Evolutionary conservation across 2,888 invertebrate species (phyloP).

Genomic region (Ommatoiulus sabulosus): DNA sequence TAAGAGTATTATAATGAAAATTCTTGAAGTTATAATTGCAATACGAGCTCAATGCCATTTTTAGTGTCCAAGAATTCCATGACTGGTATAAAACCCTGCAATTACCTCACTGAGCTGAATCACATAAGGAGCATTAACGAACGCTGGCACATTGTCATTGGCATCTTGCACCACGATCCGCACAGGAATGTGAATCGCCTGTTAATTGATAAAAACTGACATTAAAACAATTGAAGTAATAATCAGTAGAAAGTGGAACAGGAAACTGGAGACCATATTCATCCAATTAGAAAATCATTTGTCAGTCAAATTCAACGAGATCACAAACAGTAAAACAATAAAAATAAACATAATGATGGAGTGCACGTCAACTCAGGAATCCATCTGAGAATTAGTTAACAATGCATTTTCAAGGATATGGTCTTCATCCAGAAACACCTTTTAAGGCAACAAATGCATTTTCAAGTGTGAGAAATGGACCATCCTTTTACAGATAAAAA

Average conservation of each 20-base stretch:
- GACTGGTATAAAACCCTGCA: background rate
- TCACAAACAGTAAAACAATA: conserved; percentile 13
- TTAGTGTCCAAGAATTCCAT: background rate
- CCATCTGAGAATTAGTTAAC: conserved; percentile 45
- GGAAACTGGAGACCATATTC: background rate
- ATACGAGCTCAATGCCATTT: no score
- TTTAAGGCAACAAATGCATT: background rate
- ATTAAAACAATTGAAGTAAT: conserved; percentile 31
- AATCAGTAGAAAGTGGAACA: conserved; percentile 16
- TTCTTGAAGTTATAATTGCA: no score
- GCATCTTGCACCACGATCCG: conserved; percentile 57
- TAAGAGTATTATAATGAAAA: background rate
- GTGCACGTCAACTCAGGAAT: background rate
- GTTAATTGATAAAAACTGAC: conserved; percentile 27
- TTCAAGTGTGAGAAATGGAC: background rate
- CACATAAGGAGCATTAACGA: conserved; percentile 55
- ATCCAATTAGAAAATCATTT: conserved; percentile 20
- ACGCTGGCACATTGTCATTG: conserved; percentile 57
- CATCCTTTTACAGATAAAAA: background rate
- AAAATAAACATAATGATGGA: background rate
- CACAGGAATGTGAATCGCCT: conserved; percentile 57
- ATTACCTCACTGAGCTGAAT: conserved; percentile 57
- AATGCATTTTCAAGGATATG: conserved; percentile 19
- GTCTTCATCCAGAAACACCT: background rate
- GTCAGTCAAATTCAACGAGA: background rate